Conservation (phyloP, 2,888 invertebrate species). For the Cyclophora albipunctata region DNA sequence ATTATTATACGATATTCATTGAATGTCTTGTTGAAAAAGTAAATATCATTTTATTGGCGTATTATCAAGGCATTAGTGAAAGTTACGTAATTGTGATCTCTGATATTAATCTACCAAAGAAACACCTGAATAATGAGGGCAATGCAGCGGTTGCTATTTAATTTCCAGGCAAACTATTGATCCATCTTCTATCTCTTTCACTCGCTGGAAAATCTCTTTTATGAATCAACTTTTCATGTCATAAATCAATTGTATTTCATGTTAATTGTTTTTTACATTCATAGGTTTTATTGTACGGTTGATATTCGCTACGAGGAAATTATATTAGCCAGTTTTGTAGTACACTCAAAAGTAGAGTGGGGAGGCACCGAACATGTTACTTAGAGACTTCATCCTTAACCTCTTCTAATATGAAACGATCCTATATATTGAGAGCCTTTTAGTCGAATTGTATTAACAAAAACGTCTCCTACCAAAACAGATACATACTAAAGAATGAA, state of each 20-base stretch:
- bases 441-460: constrained; percentile 21
- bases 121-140: constrained; percentile 69
- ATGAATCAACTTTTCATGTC: constrained; percentile 12
- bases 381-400: too few relatives aligned
- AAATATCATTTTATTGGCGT: too few relatives aligned
- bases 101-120: constrained; percentile 23
- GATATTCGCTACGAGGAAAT: too few relatives aligned
- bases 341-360: too few relatives aligned
- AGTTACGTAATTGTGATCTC: too few relatives aligned
- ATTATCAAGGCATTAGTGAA: too few relatives aligned
- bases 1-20: too few relatives aligned
- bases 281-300: too few relatives aligned
- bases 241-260: constrained; percentile 1
- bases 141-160: constrained; percentile 70
- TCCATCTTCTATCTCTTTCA: constrained; percentile 69
- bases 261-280: too few relatives aligned
- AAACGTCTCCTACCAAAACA: constrained; percentile 12
- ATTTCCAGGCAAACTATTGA: constrained; percentile 69
- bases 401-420: constrained; percentile 14
- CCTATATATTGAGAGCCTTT: constrained; percentile 17
- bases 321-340: too few relatives aligned
- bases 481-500: constrained; percentile 13
- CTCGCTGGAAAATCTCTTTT: constrained; percentile 48
- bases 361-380: too few relatives aligned
- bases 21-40: too few relatives aligned